Conservation (phyloP, 2,113 vertebrate species). For the Crotalus viridis region DNA sequence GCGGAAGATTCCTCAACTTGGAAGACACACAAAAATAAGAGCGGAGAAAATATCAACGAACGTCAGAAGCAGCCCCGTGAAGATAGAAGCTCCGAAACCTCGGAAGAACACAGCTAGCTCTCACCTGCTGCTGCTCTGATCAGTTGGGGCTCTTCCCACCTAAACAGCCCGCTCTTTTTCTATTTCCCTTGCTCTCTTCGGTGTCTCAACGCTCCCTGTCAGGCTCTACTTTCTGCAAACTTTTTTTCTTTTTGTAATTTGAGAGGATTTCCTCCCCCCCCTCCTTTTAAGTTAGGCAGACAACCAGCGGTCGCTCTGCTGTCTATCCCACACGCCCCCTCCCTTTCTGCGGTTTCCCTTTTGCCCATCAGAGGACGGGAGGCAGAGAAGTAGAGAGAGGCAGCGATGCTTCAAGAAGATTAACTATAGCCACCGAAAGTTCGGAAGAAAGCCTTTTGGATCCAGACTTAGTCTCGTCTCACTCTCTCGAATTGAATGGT, state of each 20-base stretch:
- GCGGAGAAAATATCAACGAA: constrained; percentile 66
- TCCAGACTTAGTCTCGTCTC: constrained; percentile 32
- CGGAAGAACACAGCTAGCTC: constrained; percentile 64
- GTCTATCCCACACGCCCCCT: constrained; percentile 45
- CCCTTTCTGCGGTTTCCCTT: constrained; percentile 48
- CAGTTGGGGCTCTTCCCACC: constrained; percentile 5
- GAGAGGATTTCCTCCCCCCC: not conserved
- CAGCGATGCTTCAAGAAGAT: constrained; percentile 64
- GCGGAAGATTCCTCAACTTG: constrained; percentile 75
- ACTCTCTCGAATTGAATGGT: constrained; percentile 67
- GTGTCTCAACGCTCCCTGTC: constrained; percentile 26
- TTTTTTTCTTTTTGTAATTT: constrained; percentile 52
- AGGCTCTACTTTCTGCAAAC: constrained; percentile 69
- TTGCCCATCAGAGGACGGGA: not conserved
- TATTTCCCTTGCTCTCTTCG: constrained; percentile 24
- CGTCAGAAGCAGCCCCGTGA: constrained; percentile 73
- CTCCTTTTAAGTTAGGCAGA: constrained; percentile 44
- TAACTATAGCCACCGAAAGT: constrained; percentile 64
- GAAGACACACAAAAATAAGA: constrained; percentile 67
- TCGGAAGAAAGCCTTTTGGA: constrained; percentile 20
- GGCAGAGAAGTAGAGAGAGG: not conserved
- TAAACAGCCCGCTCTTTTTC: constrained; percentile 17
- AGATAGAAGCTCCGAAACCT: constrained; percentile 67
- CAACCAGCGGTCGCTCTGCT: constrained; percentile 56
- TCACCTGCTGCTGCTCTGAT: constrained; percentile 34